Evolutionary conservation across 1,140 invertebrate species (phyloP).

Genomic region (Frieseomelitta varia): DNA sequence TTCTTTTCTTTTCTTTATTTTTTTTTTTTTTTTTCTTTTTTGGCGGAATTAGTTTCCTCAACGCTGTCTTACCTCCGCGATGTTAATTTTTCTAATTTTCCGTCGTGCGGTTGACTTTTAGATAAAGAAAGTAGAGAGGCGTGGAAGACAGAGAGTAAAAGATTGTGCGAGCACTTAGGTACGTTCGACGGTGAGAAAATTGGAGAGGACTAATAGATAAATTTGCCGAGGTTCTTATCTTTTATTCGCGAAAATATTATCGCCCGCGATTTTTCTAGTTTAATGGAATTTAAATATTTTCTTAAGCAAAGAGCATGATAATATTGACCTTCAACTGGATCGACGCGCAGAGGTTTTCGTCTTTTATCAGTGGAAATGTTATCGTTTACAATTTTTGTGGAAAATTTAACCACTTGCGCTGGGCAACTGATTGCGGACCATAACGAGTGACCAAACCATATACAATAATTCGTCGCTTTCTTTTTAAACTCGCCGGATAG

Average conservation of each 20-base stretch:
- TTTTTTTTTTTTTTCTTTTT: no score
- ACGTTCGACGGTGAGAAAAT: background rate
- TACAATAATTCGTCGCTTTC: no score
- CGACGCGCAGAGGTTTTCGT: no score
- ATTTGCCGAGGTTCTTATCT: background rate
- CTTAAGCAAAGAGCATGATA: background rate
- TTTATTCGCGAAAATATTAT: background rate
- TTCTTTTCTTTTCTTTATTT: no score
- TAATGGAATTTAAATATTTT: background rate
- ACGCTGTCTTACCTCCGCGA: background rate
- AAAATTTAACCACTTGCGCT: no score
- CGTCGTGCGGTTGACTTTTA: background rate
- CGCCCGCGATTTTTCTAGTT: background rate
- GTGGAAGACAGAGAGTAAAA: background rate
- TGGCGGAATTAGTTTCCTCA: background rate
- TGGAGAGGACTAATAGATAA: background rate
- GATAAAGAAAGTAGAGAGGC: background rate
- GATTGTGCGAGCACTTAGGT: background rate
- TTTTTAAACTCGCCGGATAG: no score
- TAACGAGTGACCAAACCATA: no score
- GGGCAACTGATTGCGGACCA: no score
- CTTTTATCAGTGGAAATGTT: no score
- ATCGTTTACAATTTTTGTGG: no score
- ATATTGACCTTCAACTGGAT: no score
- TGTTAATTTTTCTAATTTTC: background rate